Evolutionary conservation across 2,797 vertebrate genomes (phyloP).

Genomic region (Phrynocephalus vlangalii): DNA sequence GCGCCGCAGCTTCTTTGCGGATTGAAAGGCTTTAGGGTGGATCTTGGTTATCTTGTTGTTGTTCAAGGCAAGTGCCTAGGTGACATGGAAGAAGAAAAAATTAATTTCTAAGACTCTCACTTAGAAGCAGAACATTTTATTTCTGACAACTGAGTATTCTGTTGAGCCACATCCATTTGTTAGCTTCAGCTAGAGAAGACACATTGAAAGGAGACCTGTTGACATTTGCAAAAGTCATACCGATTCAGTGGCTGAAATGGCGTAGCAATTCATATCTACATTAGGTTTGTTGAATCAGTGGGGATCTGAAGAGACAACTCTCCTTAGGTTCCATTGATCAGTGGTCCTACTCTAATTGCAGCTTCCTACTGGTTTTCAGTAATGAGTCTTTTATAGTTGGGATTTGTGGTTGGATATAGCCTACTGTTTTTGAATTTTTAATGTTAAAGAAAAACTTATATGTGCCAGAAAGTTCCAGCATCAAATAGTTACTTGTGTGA

Average conservation of each 20-base stretch:
- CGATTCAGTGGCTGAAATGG: too few relatives aligned
- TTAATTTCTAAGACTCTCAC: conserved; percentile 1
- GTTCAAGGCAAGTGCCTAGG: conserved; percentile 92
- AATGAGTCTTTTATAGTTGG: neutral
- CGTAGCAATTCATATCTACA: too few relatives aligned
- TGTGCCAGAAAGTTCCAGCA: neutral
- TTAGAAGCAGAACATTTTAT: neutral
- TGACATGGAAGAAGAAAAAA: conserved; percentile 36
- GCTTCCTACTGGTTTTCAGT: too few relatives aligned
- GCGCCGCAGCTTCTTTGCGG: conserved; percentile 87
- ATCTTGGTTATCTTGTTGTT: conserved; percentile 95
- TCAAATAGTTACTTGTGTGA: neutral
- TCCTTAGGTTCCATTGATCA: too few relatives aligned
- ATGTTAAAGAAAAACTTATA: neutral
- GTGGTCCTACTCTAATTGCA: too few relatives aligned
- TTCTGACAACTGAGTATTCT: neutral
- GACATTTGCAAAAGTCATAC: too few relatives aligned
- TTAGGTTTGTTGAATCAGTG: too few relatives aligned
- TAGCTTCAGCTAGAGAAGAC: too few relatives aligned
- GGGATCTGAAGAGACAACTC: too few relatives aligned
- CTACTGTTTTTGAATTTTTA: neutral
- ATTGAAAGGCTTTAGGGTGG: conserved; percentile 92
- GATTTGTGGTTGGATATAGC: too few relatives aligned
- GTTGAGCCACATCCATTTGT: too few relatives aligned
- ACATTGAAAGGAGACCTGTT: too few relatives aligned